phyloP scores from a whole-genome alignment of 1,140 invertebrate species.

The Pantala flavescens region DNA sequence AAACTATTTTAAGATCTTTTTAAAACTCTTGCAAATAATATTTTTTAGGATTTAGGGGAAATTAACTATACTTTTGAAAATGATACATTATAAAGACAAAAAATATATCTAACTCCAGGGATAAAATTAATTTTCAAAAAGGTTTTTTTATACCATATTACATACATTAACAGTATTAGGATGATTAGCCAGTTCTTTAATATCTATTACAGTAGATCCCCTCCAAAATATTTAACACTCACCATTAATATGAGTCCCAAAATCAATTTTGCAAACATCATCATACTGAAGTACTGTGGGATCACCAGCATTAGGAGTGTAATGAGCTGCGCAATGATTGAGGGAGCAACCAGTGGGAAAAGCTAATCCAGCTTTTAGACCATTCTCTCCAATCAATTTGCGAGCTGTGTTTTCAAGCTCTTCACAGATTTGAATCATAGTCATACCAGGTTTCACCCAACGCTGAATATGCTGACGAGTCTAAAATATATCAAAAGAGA shows the following conservation, averaged over 20 bases:
- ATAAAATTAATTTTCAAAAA: no score
- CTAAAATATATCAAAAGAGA: conserved; percentile 37
- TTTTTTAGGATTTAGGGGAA: no score
- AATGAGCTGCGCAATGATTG: conserved; percentile 98
- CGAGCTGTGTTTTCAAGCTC: conserved; percentile 87
- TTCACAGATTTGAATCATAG: conserved; percentile 98
- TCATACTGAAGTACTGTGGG: conserved; percentile 87
- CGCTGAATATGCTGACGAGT: conserved; percentile 81
- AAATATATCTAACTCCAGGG: no score
- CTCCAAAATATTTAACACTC: conserved; percentile 17
- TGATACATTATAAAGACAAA: no score
- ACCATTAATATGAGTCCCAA: conserved; percentile 98
- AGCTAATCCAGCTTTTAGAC: conserved; percentile 89
- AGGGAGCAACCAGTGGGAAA: conserved; percentile 98
- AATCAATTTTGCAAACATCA: conserved; percentile 99
- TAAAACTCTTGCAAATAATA: no score
- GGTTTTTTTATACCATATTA: no score
- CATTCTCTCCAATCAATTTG: conserved; percentile 88
- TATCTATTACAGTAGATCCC: no score
- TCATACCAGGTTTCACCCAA: conserved; percentile 96
- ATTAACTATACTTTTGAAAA: no score
- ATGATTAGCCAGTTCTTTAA: no score
- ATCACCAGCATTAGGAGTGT: conserved; percentile 98
- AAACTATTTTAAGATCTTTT: no score
- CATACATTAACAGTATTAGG: no score